Evolutionary conservation across 2,113 vertebrate species (phyloP).

Genomic region (Otolemur garnettii): DNA sequence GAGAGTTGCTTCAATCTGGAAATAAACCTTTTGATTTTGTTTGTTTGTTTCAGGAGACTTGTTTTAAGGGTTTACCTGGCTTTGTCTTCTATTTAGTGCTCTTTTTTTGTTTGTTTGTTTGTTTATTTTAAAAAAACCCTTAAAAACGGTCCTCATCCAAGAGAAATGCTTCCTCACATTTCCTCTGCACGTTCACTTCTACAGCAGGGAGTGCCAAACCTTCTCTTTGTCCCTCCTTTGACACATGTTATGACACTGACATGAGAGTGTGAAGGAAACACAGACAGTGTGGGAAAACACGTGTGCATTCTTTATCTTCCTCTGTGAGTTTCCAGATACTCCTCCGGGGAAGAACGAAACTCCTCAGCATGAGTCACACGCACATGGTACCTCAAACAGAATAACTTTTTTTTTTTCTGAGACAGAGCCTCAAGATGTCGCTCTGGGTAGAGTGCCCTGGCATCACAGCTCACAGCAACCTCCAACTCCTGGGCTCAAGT

Average conservation of each 20-base stretch:
- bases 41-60: background rate
- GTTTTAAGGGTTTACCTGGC: background rate
- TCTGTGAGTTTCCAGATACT: background rate
- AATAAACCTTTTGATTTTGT: background rate
- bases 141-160: background rate
- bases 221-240: background rate
- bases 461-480: too few relatives aligned
- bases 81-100: background rate
- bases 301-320: background rate
- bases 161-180: background rate
- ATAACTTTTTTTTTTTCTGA: background rate
- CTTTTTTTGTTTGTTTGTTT: background rate
- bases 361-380: background rate
- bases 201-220: background rate
- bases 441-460: too few relatives aligned
- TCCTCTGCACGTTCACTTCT: background rate
- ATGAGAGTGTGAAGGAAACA: background rate
- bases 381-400: background rate
- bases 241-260: background rate
- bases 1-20: background rate
- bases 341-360: background rate
- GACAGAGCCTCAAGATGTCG: too few relatives aligned
- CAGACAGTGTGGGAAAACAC: background rate
- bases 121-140: background rate
- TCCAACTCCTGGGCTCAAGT: too few relatives aligned